Percentiles rank a stretch among this genome's conserved stretches.
Evolutionary conservation across 2,888 invertebrate species (phyloP).

Genomic region (Tupiocoris notatus): DNA sequence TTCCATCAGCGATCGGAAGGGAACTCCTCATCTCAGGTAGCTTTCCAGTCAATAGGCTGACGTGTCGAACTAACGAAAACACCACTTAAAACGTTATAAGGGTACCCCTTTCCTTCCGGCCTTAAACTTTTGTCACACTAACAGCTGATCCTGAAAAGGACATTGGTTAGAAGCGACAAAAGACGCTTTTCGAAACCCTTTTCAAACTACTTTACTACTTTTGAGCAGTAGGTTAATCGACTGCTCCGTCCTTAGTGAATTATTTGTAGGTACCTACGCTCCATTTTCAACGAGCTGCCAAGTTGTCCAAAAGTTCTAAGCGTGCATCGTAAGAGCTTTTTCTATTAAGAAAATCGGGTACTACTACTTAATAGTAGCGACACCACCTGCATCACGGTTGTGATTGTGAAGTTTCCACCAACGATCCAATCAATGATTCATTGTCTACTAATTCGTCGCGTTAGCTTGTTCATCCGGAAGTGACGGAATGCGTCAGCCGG

Average conservation of each 20-base stretch:
- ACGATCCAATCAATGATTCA: not conserved
- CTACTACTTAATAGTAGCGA: no score
- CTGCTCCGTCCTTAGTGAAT: no score
- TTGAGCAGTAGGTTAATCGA: no score
- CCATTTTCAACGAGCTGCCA: no score
- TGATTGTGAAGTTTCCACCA: not conserved
- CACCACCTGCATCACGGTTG: not conserved
- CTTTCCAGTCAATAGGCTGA: not conserved
- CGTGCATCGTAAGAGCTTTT: not conserved
- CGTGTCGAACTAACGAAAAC: not conserved
- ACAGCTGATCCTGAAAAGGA: not conserved
- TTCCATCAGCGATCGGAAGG: no score
- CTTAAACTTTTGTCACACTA: not conserved
- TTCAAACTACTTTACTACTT: no score
- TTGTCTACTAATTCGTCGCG: not conserved
- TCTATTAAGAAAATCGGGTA: not conserved
- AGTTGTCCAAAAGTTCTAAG: no score
- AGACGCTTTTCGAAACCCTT: not conserved
- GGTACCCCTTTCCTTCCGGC: not conserved
- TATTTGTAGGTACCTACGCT: no score
- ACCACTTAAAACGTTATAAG: not conserved
- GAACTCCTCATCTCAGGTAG: not conserved
- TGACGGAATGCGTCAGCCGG: not conserved
- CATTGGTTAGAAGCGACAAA: not conserved
- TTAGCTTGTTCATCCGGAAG: not conserved